Percentiles rank a stretch among this genome's conserved stretches.
Conservation (phyloP, 1,140 invertebrate genomes). For the Pseudomyrmex dendroicus region DNA sequence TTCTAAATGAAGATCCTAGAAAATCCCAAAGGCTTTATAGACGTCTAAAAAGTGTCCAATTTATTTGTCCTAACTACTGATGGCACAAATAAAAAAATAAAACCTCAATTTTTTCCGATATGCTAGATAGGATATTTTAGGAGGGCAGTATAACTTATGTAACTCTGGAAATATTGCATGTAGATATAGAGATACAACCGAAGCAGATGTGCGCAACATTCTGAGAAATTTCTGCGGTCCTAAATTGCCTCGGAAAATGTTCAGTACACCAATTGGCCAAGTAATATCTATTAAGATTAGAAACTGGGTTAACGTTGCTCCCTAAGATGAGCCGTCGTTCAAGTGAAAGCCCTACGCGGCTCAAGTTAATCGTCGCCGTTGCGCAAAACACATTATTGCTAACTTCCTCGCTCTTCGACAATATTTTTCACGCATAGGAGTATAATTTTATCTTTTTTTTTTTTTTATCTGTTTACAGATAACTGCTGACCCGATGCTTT, state of each 20-base stretch:
- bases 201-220: constrained; percentile 33
- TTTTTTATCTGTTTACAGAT: constrained; percentile 60
- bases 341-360: constrained; percentile 59
- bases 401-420: constrained; percentile 4
- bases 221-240: constrained; percentile 31
- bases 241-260: constrained; percentile 45
- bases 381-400: constrained; percentile 30
- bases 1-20: no score
- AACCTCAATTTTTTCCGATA: no score
- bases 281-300: constrained; percentile 47
- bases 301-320: constrained; percentile 53
- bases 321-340: constrained; percentile 49
- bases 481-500: constrained; percentile 57
- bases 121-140: no score
- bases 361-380: constrained; percentile 22
- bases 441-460: constrained; percentile 6
- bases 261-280: constrained; percentile 36
- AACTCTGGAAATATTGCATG: not conserved
- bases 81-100: no score
- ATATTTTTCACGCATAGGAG: not conserved
- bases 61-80: no score
- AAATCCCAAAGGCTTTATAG: no score
- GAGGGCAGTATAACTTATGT: not conserved
- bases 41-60: no score
- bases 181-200: not conserved